Percentiles rank a stretch among this genome's conserved stretches.
Conservation (phyloP, 2,888 invertebrate species). For the Stenichneumon culpator region DNA sequence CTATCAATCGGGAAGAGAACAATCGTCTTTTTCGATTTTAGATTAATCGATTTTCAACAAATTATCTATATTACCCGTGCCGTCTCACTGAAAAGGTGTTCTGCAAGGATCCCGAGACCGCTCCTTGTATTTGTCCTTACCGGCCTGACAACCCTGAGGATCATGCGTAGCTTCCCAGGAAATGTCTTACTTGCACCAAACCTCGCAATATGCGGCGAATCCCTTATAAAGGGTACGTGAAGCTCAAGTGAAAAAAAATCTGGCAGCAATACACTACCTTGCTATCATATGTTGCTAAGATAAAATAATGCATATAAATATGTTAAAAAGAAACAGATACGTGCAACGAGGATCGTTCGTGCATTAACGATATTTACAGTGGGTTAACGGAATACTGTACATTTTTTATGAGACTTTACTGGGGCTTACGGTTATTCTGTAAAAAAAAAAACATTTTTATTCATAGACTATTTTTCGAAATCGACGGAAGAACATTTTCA, state of each 20-base stretch:
- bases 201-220: not conserved
- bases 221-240: not conserved
- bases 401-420: too few species aligned
- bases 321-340: not conserved
- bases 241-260: not conserved
- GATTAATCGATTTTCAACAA: not conserved
- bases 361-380: too few species aligned
- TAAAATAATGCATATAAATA: not conserved
- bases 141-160: constrained; percentile 87
- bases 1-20: too few species aligned
- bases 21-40: constrained; percentile 82
- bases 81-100: constrained; percentile 94
- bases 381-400: too few species aligned
- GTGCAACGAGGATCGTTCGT: not conserved
- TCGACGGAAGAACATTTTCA: not conserved
- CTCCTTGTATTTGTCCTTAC: constrained; percentile 87
- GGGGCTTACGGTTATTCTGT: not conserved
- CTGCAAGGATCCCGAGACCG: constrained; percentile 91
- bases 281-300: not conserved
- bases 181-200: constrained; percentile 83
- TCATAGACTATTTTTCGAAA: not conserved
- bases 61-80: constrained; percentile 87
- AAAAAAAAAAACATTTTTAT: not conserved
- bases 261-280: not conserved
- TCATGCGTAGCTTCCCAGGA: constrained; percentile 87